Percentiles rank a stretch among this genome's conserved stretches.
These are phyloP conservation scores for Catharus ustulatus DNA, from an alignment of 2,797 vertebrate species.

Conservation along the genomic window DNA sequence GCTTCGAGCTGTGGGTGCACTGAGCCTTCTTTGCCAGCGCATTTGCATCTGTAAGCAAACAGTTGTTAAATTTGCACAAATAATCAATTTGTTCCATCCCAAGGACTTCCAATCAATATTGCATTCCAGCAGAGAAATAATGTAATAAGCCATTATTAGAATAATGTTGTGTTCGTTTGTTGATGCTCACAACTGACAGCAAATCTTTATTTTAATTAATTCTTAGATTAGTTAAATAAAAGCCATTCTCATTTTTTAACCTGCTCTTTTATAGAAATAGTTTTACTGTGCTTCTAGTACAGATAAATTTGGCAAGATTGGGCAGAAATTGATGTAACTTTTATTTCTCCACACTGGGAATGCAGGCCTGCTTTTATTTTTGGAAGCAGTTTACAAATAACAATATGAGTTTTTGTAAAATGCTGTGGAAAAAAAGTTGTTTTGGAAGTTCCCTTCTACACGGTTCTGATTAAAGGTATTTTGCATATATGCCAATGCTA, in stretches of 20 bases:
- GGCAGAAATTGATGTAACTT: neutral
- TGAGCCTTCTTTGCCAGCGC: neutral
- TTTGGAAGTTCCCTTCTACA: neutral
- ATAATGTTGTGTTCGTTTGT: slow-evolving; percentile 32
- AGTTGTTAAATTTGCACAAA: slow-evolving; percentile 37
- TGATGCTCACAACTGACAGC: slow-evolving; percentile 33
- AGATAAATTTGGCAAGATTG: neutral
- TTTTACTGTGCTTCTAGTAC: neutral
- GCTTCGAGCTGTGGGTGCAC: accelerated
- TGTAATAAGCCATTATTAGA: slow-evolving; percentile 57
- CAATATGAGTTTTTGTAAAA: neutral
- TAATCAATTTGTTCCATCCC: slow-evolving; percentile 65
- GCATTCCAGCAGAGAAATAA: slow-evolving; percentile 47
- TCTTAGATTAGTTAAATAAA: slow-evolving; percentile 40
- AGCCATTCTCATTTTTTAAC: neutral
- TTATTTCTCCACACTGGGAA: neutral
- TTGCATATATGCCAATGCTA: neutral
- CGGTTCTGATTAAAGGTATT: neutral
- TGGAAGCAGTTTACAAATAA: neutral
- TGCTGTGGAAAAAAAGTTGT: neutral
- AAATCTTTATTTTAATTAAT: slow-evolving; percentile 67
- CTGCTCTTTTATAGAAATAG: neutral
- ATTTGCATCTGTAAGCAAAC: neutral
- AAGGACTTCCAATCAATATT: slow-evolving; percentile 68
- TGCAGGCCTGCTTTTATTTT: neutral